Conservation (phyloP, 2,113 vertebrate species). For the Conger conger region DNA sequence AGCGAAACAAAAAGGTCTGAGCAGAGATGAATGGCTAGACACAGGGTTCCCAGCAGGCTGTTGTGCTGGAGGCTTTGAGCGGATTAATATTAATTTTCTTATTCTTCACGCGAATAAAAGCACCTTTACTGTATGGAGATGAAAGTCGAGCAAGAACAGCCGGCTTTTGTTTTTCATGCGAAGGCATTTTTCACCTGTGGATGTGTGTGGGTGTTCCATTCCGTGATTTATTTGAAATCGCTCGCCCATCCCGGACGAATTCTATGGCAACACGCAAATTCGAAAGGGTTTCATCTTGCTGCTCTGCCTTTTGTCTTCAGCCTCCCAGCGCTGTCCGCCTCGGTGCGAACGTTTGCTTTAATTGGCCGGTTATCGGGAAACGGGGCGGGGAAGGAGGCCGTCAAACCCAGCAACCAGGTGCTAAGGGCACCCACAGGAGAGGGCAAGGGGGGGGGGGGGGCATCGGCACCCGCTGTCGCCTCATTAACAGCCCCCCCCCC, state of each 20-base stretch:
- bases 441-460: background rate
- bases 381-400: background rate
- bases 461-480: background rate
- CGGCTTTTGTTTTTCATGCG: background rate
- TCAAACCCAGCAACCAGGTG: background rate
- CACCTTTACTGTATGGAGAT: background rate
- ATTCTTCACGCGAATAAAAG: background rate
- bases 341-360: background rate
- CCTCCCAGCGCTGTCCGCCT: background rate
- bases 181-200: background rate
- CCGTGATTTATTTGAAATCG: background rate
- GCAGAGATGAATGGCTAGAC: background rate
- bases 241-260: background rate
- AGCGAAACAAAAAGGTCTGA: background rate
- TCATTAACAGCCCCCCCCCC: constrained; percentile 35
- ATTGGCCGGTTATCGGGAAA: background rate
- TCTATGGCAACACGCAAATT: background rate
- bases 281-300: background rate
- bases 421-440: background rate
- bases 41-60: background rate
- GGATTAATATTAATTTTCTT: background rate
- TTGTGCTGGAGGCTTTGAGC: background rate
- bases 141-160: background rate
- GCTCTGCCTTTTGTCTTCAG: background rate
- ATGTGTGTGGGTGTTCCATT: background rate